phyloP scores from a whole-genome alignment of 2,113 vertebrate genomes.

The Ornithorhynchus anatinus region DNA sequence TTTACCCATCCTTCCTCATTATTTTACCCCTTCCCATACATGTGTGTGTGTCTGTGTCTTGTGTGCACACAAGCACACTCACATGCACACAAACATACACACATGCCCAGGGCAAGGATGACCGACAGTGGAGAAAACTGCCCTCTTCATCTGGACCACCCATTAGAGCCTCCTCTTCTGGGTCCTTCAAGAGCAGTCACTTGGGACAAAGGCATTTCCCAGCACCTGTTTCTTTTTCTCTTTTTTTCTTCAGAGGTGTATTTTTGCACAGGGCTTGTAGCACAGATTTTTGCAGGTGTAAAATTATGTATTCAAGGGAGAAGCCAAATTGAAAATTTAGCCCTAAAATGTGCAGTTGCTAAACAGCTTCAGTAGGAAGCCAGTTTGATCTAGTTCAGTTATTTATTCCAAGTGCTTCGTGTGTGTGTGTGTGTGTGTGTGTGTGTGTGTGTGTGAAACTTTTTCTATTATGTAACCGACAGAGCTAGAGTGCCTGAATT shows the following conservation, averaged over 20 bases:
- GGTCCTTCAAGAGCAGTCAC: not conserved
- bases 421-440: slow-evolving; percentile 33
- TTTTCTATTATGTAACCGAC: slow-evolving; percentile 45
- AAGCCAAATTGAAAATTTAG: slow-evolving; percentile 48
- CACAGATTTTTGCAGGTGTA: slow-evolving; percentile 55
- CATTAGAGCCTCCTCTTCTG: not conserved
- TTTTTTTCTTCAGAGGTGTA: slow-evolving; percentile 21
- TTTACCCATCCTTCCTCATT: no score
- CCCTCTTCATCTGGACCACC: no score
- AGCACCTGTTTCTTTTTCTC: not conserved
- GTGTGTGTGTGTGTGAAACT: no score
- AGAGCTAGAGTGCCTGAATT: slow-evolving; percentile 11
- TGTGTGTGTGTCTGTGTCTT: no score
- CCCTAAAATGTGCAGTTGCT: slow-evolving; percentile 46
- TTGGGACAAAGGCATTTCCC: no score
- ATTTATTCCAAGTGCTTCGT: not conserved
- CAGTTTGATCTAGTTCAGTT: slow-evolving; percentile 51
- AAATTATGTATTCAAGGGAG: slow-evolving; percentile 38
- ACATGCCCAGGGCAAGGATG: no score
- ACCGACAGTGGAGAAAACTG: not conserved
- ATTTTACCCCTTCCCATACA: no score
- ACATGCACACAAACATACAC: no score
- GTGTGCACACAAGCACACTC: no score
- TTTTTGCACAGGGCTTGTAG: slow-evolving; percentile 21
- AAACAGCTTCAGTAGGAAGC: slow-evolving; percentile 44